Evolutionary conservation across 1,140 invertebrate species (phyloP), one percentile per base, ranked within the genome.

Genomic region (Brachionus calyciflorus): DNA sequence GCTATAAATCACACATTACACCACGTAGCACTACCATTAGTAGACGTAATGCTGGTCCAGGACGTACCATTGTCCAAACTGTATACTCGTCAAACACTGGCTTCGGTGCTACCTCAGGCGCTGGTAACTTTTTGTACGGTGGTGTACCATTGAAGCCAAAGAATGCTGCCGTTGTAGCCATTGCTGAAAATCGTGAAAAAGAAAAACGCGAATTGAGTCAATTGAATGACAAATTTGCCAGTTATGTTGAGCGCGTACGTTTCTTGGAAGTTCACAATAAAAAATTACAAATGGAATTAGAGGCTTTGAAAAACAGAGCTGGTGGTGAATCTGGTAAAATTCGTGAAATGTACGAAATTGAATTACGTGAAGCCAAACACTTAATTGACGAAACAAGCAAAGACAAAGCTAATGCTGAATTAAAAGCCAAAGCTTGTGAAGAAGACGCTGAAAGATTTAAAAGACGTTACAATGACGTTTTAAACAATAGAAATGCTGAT

Each of bases 131-230:
- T 41, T 41, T 75, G 33, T 70, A 49, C 46, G 49, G 49, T 17
- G 76, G 76, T 37, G 53, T 77, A n/a, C 76, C 76, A 24, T 37
- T 77, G n/a, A 55, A 55, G 33, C 57, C 76, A 10, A 76, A 76
- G 49, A 46, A 46, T 28, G 51, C 76, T 24, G 57, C 76, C 21
- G 41, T 77, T 3, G 76, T 77, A 5, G 76, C 76, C 26, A 44
- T 77, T n/a, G 40, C 51, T 28, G 76, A 77, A 28, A 77, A 55
- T 17, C 76, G 76, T 24, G 76, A 77, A 30, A 46, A 55, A 33
- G 87, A 87, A 78, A 87, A 87, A 82, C 85, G 85, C 78, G 86
- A 87, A 63, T 82, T 87, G 81, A 83, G 83, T 77, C 85, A 87
- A 69, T 79, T 88, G 77, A 87, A 87, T 79, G 85, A 87, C 79